These are phyloP conservation scores for Mesocricetus auratus DNA, from an alignment of 2,113 vertebrate genomes.

Conservation along the genomic window DNA sequence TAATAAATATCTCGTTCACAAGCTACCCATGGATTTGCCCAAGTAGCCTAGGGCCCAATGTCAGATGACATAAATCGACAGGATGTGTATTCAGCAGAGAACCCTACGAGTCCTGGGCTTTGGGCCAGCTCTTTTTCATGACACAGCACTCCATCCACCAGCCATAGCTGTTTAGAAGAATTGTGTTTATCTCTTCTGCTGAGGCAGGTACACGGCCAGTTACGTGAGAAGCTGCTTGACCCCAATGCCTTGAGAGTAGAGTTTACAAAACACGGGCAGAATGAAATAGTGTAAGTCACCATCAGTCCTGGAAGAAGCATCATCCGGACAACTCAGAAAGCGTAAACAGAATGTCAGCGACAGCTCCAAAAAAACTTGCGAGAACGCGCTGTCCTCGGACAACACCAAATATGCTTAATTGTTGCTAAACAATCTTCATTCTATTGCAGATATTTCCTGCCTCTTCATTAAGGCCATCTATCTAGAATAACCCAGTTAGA, in stretches of 20 bases:
- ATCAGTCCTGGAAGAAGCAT: neutral
- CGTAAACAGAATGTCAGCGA: neutral
- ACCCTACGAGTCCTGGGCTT: neutral
- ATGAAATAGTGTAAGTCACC: neutral
- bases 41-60: neutral
- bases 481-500: slow-evolving; percentile 4
- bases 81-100: neutral
- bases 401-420: neutral
- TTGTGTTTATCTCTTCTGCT: neutral
- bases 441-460: neutral
- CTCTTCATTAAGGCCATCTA: neutral
- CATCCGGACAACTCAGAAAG: neutral
- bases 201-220: neutral
- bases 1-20: neutral
- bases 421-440: neutral
- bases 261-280: neutral
- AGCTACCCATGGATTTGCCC: neutral
- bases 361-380: neutral
- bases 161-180: neutral
- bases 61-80: too few relatives aligned
- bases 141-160: fast-evolving
- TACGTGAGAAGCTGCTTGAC: neutral
- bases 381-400: neutral
- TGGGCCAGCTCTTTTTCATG: neutral
- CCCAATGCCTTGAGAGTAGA: neutral